phyloP scores from a whole-genome alignment of 2,113 vertebrate species.

The Silurus asotus region DNA sequence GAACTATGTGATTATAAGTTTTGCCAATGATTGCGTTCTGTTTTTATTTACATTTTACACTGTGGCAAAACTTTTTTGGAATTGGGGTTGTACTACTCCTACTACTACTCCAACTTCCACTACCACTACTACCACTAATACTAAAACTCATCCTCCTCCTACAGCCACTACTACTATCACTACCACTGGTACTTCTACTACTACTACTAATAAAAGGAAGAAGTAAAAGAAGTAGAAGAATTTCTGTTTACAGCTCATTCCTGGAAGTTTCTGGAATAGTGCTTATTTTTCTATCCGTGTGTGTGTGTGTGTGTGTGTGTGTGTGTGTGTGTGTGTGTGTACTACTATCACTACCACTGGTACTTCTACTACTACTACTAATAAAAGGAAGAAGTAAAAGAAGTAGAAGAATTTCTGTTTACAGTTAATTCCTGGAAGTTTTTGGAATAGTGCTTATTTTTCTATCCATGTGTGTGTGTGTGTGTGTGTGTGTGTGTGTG shows the following conservation, averaged over 20 bases:
- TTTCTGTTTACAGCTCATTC: background rate
- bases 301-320: background rate
- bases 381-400: background rate
- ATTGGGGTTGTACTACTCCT: too few species aligned
- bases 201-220: background rate
- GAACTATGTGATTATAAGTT: too few species aligned
- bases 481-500: background rate
- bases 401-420: background rate
- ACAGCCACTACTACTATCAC: background rate
- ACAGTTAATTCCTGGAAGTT: background rate
- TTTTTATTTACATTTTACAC: too few species aligned
- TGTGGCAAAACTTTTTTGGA: too few species aligned
- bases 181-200: too few species aligned
- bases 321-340: background rate
- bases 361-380: too few species aligned
- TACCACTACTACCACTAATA: too few species aligned
- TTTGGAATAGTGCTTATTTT: slow-evolving; percentile 17
- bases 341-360: background rate
- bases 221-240: background rate
- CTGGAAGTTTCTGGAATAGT: slow-evolving; percentile 3
- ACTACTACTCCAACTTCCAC: too few species aligned
- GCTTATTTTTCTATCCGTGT: background rate
- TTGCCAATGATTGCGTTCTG: too few species aligned
- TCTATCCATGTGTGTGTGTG: background rate
- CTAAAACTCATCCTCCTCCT: too few species aligned